Percentiles rank a stretch among this genome's conserved stretches.
These are phyloP conservation scores for Kuschelorhynchus macadamiae DNA, from an alignment of 2,888 invertebrate genomes.

Conservation along the genomic window DNA sequence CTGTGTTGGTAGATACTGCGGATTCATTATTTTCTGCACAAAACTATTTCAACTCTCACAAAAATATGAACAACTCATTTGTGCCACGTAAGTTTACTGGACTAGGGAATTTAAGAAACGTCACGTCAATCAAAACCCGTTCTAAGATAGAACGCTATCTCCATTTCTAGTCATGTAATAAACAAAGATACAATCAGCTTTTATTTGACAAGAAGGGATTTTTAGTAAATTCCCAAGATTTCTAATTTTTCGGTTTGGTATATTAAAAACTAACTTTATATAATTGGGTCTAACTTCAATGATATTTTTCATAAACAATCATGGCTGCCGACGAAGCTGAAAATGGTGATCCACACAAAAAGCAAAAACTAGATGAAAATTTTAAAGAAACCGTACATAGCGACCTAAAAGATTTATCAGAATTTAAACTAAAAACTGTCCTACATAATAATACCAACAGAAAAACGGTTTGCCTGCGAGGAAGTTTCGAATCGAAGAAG, in stretches of 20 bases:
- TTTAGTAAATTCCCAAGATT: no score
- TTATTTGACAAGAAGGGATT: no score
- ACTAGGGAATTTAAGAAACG: neutral
- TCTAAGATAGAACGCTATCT: no score
- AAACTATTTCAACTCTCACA: neutral
- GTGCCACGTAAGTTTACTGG: constrained; percentile 73
- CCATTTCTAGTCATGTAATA: neutral
- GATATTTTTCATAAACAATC: constrained; percentile 50
- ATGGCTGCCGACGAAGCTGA: constrained; percentile 52
- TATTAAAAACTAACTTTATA: neutral
- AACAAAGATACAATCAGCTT: no score
- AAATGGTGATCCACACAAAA: constrained; percentile 59
- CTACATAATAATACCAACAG: constrained; percentile 80
- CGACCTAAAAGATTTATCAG: constrained; percentile 71
- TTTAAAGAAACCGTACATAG: constrained; percentile 58
- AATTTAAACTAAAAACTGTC: constrained; percentile 78
- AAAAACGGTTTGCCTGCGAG: constrained; percentile 81
- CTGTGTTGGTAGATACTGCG: constrained; percentile 69
- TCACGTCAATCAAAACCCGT: neutral
- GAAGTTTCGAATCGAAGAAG: constrained; percentile 75
- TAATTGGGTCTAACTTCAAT: constrained; percentile 17
- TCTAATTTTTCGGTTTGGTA: constrained; percentile 21
- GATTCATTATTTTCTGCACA: constrained; percentile 67
- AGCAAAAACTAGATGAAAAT: constrained; percentile 26
- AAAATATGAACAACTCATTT: constrained; percentile 56